Evolutionary conservation across 1,140 invertebrate genomes (phyloP).

Genomic region (Macrotrachela quadricornifera): DNA sequence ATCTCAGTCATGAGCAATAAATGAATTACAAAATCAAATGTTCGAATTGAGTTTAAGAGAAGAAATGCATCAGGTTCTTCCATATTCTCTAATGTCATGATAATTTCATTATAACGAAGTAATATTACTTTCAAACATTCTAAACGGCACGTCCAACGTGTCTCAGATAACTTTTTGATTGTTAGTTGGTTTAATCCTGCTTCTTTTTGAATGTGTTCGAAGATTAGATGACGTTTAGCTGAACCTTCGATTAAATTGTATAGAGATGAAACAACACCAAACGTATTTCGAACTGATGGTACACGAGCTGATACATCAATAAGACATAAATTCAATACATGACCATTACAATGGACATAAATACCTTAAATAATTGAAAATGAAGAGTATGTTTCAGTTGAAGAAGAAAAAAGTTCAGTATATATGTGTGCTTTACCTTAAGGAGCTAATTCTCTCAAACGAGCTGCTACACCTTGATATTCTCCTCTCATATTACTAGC

Average conservation of each 20-base stretch:
- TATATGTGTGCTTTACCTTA: too few relatives aligned
- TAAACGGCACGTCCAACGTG: background rate
- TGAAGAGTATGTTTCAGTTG: too few relatives aligned
- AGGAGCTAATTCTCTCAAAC: background rate
- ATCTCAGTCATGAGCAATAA: background rate
- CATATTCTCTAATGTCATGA: background rate
- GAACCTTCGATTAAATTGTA: conserved; percentile 3
- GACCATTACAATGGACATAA: background rate
- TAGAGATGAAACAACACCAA: background rate
- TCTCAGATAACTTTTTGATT: background rate
- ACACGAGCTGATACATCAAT: background rate
- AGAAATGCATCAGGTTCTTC: background rate
- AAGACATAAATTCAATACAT: background rate
- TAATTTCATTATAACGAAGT: background rate
- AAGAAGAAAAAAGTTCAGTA: too few relatives aligned
- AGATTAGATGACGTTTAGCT: conserved; percentile 1
- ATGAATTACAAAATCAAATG: background rate
- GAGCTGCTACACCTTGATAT: background rate
- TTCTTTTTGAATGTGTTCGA: background rate
- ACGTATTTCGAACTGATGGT: background rate
- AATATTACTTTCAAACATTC: background rate
- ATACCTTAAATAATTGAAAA: too few relatives aligned
- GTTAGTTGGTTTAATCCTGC: background rate
- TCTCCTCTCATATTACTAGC: background rate
- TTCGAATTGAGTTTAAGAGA: background rate